Percentiles rank a stretch among this genome's conserved stretches.
phyloP scores from a whole-genome alignment of 2,797 vertebrate species.

The Microtus californicus region DNA sequence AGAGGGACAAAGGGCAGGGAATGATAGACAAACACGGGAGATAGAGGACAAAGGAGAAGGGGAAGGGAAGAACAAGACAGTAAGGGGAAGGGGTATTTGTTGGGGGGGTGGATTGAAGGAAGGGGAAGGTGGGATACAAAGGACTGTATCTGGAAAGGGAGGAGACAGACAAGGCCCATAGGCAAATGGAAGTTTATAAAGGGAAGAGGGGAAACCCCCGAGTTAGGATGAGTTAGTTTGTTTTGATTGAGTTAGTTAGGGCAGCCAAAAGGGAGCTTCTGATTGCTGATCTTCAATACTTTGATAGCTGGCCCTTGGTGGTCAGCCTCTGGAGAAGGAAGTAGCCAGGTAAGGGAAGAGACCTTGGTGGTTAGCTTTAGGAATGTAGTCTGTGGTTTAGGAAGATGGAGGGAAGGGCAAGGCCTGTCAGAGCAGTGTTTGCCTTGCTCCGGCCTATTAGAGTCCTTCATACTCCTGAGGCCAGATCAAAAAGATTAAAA shows the following conservation, averaged over 20 bases:
- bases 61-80: too few relatives aligned
- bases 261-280: not conserved
- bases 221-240: not conserved
- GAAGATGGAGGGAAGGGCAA: not conserved
- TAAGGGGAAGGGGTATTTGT: not conserved
- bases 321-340: not conserved
- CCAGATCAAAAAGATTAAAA: not conserved
- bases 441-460: not conserved
- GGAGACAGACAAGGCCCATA: not conserved
- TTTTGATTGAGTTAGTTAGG: not conserved
- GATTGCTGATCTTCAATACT: not conserved
- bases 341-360: not conserved
- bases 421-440: not conserved
- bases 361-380: too few relatives aligned
- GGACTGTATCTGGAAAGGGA: not conserved
- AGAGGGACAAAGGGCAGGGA: not conserved
- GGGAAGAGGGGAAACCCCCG: not conserved
- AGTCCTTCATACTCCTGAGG: not conserved
- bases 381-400: not conserved
- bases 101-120: not conserved
- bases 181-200: not conserved
- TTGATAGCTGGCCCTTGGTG: not conserved
- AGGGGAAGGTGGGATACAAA: not conserved
- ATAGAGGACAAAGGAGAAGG: not conserved
- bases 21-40: not conserved